A percentile compares a stretch with the other conserved stretches of the same genome.
These are phyloP conservation scores for Lagopus muta DNA, from an alignment of 2,113 vertebrate species.

Conservation along the genomic window DNA sequence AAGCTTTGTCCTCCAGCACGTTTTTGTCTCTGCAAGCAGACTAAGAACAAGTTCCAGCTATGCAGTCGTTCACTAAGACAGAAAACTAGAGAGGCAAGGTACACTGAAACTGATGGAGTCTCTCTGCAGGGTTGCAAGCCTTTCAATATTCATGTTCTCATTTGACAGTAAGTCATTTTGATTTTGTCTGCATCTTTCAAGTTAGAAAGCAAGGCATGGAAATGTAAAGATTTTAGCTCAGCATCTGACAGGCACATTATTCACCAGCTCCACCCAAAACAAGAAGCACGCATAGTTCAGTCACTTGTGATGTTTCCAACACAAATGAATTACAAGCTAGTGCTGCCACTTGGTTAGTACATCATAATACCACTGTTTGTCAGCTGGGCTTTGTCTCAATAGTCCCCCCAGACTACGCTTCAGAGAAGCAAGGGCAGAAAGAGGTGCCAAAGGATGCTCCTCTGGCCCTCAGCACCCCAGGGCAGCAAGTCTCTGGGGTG, in stretches of 20 bases:
- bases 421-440: neutral
- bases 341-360: neutral
- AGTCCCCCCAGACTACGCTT: neutral
- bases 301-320: neutral
- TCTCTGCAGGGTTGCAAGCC: neutral
- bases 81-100: neutral
- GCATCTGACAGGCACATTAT: neutral
- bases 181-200: neutral
- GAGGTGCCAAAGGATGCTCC: neutral
- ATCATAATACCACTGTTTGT: neutral
- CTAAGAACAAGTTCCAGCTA: neutral
- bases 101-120: neutral
- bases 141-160: neutral
- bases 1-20: neutral
- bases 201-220: neutral
- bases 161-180: neutral
- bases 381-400: neutral
- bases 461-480: neutral
- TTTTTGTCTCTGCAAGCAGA: neutral
- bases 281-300: rapidly evolving
- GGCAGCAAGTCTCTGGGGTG: rapidly evolving
- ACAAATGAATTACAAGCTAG: neutral
- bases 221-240: neutral
- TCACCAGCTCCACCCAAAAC: neutral
- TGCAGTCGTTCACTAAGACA: neutral